These are phyloP conservation scores for Leuciscus waleckii DNA, from an alignment of 2,797 vertebrate genomes.

Conservation along the genomic window DNA sequence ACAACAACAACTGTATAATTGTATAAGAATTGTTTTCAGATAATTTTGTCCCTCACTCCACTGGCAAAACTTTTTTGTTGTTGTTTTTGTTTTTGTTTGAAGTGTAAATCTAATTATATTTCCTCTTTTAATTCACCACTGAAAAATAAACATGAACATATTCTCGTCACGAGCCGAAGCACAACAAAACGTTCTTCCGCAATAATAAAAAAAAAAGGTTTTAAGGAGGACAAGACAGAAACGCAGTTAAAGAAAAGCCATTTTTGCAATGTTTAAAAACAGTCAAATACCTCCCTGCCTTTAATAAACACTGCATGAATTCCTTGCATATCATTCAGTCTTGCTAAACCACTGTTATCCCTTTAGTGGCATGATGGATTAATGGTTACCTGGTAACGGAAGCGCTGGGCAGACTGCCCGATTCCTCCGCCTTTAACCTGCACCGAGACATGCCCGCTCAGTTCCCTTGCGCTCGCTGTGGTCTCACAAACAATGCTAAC, in stretches of 20 bases:
- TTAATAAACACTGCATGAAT: constrained; percentile 21
- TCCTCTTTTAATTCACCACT: not conserved
- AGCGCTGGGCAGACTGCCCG: constrained; percentile 83
- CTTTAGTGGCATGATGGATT: not conserved
- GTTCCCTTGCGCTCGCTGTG: constrained; percentile 79
- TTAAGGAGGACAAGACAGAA: not conserved
- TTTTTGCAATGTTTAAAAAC: not conserved
- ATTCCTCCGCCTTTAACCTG: constrained; percentile 87
- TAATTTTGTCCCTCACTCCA: not conserved
- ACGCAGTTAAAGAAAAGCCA: not conserved
- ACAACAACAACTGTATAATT: not conserved
- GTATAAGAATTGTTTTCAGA: not conserved
- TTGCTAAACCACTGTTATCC: not conserved
- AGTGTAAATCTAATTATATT: not conserved
- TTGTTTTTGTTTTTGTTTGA: not conserved
- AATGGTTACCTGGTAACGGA: constrained; percentile 88
- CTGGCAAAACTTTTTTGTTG: not conserved
- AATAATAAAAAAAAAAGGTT: not conserved
- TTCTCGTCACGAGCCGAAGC: too few relatives aligned
- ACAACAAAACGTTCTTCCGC: too few relatives aligned
- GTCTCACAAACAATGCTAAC: constrained; percentile 91
- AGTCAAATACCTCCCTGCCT: not conserved
- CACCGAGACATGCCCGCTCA: constrained; percentile 82
- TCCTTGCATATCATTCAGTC: constrained; percentile 10
- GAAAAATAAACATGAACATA: not conserved